Base-by-base conservation (phyloP, 2,113 vertebrate species). In the Chloropsis hardwickii region DNA sequence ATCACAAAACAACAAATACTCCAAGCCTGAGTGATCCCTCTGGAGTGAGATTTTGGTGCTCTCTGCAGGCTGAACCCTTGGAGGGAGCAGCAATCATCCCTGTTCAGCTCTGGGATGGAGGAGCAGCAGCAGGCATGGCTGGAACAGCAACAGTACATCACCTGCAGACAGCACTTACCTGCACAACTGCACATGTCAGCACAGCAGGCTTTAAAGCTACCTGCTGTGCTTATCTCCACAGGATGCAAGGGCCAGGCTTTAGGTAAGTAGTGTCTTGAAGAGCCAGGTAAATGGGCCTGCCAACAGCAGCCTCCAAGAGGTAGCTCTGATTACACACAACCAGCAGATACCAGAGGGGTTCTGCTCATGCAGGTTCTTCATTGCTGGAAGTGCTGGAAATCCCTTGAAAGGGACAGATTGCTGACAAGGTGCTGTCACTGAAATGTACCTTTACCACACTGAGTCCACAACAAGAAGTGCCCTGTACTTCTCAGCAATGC, bases 401-500 rank as follows among this genome's bases (percentile, higher is more conserved):
- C 37, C 66, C 23, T 12, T 12, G 9, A 12, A 72, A 81, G 24
- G 47, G 29, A 44, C 22, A n/a, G 44, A 70, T 1, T 33, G 6
- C 27, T 5, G 16, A 23, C 1, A 51, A 33, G 45, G 27, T 78
- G 27, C 2, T 37, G 29, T 2, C 33, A 44, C 0, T 33, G 33
- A 42, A 31, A 20, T 2, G 25, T 3, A 24, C 33, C 21, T 58
- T 20, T 22, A 44, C 7, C 28, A 77, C 11, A 5, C 25, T 3
- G 27, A 39, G 44, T 5, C 33, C 11, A 3, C 5, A 60, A 6
- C 9, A 60, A 28, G 23, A 58, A 14, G 66, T 12, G 15, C 3
- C 31, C 57, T 0, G 2, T 10, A 8, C 15, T n/a, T 28, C 39
- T 12, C 16, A 86, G 27, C 48, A 60, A 16, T 2, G 22, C 42